Conservation (phyloP, 2,888 invertebrate species). For the Drosophila pullipes region DNA sequence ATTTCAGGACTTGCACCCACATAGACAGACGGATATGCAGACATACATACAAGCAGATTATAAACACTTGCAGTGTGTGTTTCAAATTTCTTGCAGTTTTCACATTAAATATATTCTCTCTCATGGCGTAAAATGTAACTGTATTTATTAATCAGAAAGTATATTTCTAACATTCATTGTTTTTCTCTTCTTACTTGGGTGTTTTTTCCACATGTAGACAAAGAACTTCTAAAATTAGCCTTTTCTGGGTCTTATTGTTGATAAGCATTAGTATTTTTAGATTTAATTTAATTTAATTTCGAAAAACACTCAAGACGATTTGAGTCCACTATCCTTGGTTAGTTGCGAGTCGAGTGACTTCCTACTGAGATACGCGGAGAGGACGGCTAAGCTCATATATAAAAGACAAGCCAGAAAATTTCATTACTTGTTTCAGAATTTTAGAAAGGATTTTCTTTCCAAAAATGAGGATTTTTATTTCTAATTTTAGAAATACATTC, state of each 20-base stretch:
- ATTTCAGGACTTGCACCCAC: slow-evolving; percentile 33
- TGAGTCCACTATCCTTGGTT: not conserved
- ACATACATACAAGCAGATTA: slow-evolving; percentile 1
- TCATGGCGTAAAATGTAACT: not conserved
- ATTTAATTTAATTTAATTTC: too few species aligned
- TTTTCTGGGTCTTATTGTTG: not conserved
- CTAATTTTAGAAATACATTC: not conserved
- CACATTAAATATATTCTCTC: too few species aligned
- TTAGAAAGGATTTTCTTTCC: not conserved
- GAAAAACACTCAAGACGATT: not conserved
- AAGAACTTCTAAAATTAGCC: not conserved
- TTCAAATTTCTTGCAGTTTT: not conserved
- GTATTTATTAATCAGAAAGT: not conserved
- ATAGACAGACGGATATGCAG: not conserved
- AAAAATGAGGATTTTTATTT: not conserved
- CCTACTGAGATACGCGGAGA: too few species aligned
- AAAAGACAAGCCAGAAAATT: not conserved
- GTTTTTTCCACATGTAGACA: not conserved
- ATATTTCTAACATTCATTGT: not conserved
- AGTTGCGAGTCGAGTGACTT: not conserved
- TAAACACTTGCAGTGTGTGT: not conserved
- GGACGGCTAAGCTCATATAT: not conserved
- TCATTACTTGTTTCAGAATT: not conserved
- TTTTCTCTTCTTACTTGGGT: not conserved
- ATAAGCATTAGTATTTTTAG: not conserved